phyloP scores from a whole-genome alignment of 1,140 invertebrate genomes.

The Drosophila suzukii region DNA sequence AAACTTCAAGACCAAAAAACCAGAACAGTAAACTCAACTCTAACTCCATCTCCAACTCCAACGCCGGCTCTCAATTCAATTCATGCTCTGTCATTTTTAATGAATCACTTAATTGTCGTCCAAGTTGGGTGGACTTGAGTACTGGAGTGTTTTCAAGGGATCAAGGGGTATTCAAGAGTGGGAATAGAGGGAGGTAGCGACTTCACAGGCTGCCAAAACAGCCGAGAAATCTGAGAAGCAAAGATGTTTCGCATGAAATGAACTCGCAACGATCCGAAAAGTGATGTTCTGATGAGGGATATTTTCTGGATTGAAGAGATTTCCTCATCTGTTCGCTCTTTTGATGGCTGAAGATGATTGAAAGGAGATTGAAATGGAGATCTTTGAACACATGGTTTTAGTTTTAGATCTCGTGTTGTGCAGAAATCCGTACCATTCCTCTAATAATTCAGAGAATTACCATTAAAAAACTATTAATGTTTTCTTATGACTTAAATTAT shows the following conservation, averaged over 20 bases:
- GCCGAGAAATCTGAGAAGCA: conserved; percentile 38
- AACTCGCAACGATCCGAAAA: conserved; percentile 46
- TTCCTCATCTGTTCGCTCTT: conserved; percentile 13
- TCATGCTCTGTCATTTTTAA: conserved; percentile 81
- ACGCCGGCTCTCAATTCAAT: conserved; percentile 68
- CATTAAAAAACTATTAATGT: too few relatives aligned
- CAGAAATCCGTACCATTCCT: too few relatives aligned
- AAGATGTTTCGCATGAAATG: conserved; percentile 37
- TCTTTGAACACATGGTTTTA: not conserved
- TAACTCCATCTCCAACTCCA: conserved; percentile 1
- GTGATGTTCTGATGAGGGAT: conserved; percentile 37
- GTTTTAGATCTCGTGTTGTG: too few relatives aligned
- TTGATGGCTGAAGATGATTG: conserved; percentile 17
- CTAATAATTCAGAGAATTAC: too few relatives aligned
- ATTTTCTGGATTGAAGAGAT: conserved; percentile 7
- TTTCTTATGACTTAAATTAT: too few relatives aligned
- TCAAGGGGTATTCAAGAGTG: conserved; percentile 9
- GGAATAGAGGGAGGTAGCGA: conserved; percentile 23
- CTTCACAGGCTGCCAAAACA: conserved; percentile 44
- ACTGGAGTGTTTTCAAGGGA: conserved; percentile 30
- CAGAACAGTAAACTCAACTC: conserved; percentile 35
- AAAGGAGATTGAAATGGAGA: conserved; percentile 5
- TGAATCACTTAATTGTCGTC: conserved; percentile 81
- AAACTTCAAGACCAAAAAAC: conserved; percentile 36
- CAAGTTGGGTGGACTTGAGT: conserved; percentile 47